Percentiles rank a stretch among this genome's conserved stretches.
Conservation (phyloP, 2,113 vertebrate genomes). For the Mobula birostris region DNA sequence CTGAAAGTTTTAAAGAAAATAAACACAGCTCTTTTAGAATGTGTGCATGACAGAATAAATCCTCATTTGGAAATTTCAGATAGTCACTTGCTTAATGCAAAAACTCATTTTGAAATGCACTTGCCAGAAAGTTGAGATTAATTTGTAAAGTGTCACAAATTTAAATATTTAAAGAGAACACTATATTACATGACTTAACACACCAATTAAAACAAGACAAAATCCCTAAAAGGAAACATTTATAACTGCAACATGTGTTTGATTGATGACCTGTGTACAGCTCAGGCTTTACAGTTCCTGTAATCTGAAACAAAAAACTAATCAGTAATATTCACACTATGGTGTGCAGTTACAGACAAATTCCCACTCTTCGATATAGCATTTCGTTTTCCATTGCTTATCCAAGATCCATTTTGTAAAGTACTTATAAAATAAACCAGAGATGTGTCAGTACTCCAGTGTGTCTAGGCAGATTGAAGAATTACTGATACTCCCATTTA, state of each 20-base stretch:
- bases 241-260: not conserved
- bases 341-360: conserved; percentile 23
- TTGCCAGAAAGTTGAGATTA: not conserved
- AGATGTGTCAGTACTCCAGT: not conserved
- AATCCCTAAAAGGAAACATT: not conserved
- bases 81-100: not conserved
- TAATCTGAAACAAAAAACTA: conserved; percentile 28
- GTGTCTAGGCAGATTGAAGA: not conserved
- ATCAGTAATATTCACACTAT: conserved; percentile 30
- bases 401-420: not conserved
- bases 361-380: not conserved
- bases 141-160: not conserved
- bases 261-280: conserved; percentile 22
- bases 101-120: not conserved
- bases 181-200: not conserved
- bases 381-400: conserved; percentile 4
- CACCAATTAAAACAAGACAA: not conserved
- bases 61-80: not conserved
- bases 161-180: not conserved
- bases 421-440: not conserved
- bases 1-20: not conserved
- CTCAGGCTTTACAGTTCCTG: conserved; percentile 23
- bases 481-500: not conserved
- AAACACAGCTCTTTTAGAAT: not conserved
- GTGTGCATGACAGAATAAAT: not conserved